These are phyloP conservation scores for Cerastis leucographa DNA, from an alignment of 2,888 invertebrate genomes.

Conservation along the genomic window DNA sequence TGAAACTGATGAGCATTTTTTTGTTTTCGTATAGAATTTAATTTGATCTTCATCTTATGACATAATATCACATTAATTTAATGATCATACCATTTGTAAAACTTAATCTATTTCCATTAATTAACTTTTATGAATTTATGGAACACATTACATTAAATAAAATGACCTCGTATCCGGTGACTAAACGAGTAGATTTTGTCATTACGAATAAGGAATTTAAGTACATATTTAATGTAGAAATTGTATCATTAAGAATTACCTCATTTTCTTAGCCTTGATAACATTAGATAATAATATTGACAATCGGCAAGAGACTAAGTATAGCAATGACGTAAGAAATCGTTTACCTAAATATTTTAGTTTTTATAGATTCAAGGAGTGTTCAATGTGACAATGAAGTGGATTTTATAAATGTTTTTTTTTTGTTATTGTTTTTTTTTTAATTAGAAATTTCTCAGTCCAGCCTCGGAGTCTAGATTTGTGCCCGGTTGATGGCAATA, in stretches of 20 bases:
- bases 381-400: constrained; percentile 16
- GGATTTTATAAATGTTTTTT: not conserved
- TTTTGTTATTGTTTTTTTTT: too few species aligned
- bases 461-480: too few species aligned
- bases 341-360: constrained; percentile 45
- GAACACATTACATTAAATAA: not conserved
- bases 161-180: constrained; percentile 36
- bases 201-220: constrained; percentile 33
- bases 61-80: not conserved
- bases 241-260: constrained; percentile 43
- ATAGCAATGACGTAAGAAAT: constrained; percentile 34
- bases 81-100: constrained; percentile 24
- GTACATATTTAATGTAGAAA: constrained; percentile 47
- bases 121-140: constrained; percentile 1
- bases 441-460: too few species aligned
- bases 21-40: not conserved
- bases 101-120: constrained; percentile 20
- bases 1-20: not conserved
- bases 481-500: too few species aligned
- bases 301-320: constrained; percentile 5
- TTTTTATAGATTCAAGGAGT: constrained; percentile 25
- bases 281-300: constrained; percentile 37
- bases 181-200: constrained; percentile 10
- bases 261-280: constrained; percentile 46
- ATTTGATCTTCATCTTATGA: constrained; percentile 5